These are phyloP conservation scores for Odocoileus hemionus DNA, from an alignment of 2,113 vertebrate species.

Conservation along the genomic window DNA sequence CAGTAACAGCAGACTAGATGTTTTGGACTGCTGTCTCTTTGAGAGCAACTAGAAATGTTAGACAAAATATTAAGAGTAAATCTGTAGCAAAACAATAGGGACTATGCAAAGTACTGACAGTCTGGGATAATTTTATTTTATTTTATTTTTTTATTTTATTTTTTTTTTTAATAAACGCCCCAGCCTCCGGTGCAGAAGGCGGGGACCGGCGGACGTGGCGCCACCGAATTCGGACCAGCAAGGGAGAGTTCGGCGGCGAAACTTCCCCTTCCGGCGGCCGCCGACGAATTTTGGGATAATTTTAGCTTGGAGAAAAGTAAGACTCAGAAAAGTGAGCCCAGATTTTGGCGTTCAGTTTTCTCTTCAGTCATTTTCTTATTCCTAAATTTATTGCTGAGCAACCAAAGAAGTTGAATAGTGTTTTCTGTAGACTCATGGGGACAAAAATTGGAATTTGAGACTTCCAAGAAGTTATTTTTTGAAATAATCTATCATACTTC, in stretches of 20 bases:
- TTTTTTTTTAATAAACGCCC: too few relatives aligned
- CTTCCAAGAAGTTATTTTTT: neutral
- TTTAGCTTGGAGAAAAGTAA: neutral
- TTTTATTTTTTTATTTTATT: too few relatives aligned
- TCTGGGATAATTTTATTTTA: too few relatives aligned
- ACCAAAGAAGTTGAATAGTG: neutral
- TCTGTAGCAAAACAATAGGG: neutral
- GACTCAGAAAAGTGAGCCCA: neutral
- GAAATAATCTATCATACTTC: neutral
- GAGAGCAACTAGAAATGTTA: neutral
- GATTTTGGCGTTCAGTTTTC: neutral
- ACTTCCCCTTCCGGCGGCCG: constrained; percentile 71
- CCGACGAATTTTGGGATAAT: neutral
- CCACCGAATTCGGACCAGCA: constrained; percentile 70
- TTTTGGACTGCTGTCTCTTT: neutral
- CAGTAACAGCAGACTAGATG: neutral
- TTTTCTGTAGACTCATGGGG: neutral
- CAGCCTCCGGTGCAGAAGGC: constrained; percentile 35
- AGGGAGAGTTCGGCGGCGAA: neutral
- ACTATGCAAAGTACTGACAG: neutral
- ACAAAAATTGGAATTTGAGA: neutral
- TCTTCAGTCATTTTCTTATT: neutral
- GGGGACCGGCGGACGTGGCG: constrained; percentile 78
- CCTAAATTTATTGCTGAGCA: neutral
- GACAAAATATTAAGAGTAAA: neutral